Evolutionary conservation across 2,797 vertebrate species (phyloP).

Genomic region (Notolepis coatsorum): DNA sequence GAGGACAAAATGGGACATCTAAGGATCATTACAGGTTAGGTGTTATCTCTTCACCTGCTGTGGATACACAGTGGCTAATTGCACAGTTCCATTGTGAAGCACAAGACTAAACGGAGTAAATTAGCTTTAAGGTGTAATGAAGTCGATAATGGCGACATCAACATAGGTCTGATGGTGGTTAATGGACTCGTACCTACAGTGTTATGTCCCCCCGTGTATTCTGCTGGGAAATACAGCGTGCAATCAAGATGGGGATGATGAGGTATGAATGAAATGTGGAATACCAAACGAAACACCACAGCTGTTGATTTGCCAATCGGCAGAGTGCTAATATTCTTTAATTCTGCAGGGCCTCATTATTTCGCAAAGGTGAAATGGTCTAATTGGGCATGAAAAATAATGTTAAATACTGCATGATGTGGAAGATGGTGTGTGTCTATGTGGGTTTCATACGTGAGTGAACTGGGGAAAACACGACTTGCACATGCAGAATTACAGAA

Average conservation of each 20-base stretch:
- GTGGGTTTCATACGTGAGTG: no score
- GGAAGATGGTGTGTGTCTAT: background rate
- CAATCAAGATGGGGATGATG: background rate
- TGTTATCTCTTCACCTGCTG: background rate
- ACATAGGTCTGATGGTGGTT: background rate
- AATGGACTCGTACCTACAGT: background rate
- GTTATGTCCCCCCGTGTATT: background rate
- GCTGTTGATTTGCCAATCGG: background rate
- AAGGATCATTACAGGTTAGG: background rate
- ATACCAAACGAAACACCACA: background rate
- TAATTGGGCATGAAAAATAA: constrained; percentile 27
- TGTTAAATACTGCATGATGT: constrained; percentile 11
- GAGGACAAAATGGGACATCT: no score
- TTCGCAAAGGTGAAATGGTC: background rate
- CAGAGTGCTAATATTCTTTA: background rate
- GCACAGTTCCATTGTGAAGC: background rate
- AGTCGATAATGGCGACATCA: background rate
- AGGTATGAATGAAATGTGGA: background rate
- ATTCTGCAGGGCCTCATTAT: no score
- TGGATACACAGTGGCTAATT: constrained; percentile 3
- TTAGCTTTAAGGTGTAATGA: constrained; percentile 3
- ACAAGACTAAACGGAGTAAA: background rate
- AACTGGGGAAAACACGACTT: no score
- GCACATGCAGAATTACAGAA: no score
- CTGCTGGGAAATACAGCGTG: background rate